Evolutionary conservation across 2,797 vertebrate species (phyloP), one percentile per base, ranked within the genome.

Genomic region (Trematomus bernacchii): DNA sequence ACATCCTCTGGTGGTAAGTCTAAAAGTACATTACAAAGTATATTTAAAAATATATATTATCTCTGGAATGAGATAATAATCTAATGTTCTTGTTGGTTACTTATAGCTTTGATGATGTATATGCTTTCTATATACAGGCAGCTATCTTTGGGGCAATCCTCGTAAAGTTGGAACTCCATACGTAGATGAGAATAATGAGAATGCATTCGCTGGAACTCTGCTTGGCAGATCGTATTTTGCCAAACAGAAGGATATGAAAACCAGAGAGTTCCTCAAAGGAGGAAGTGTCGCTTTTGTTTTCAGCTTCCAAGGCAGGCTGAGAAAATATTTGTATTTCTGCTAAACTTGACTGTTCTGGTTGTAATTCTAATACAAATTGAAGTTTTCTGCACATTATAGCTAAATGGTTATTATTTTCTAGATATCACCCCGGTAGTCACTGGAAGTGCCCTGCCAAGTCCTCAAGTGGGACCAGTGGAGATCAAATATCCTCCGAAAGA

Each of bases 381-480:
- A 3, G 3, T 11, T 53, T 6, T 67, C 47, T 43, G 2, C 9
- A 13, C 40, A 44, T 48, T 10, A 4, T 18, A 7, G 42, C 27
- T 64, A 1, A 47, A 16, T 51, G 8, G 18, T 47, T 63, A 3
- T 52, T 47, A 15, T 64, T 66, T 74, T 3, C 37, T 58, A 91
- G 90, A 91, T 80, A 19, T 91, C n/a, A 79, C 63, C 21, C 79
- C 87, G 33, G 40, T 90, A 0, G n/a, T 83, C 4, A 37, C 66
- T 40, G 66, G 75, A 72, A 82, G 12, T 51, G 2, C 10, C 57
- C 47, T 89, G 1, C 84, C 90, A 42, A 90, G 87, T 76, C 61
- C 72, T 66, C 0, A 53, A 4, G 1, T 80, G 14, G 5, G 3
- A 51, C 51, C 76, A 53, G 43, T 54, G 10, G 51, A 19, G 0